A percentile compares a stretch with the other conserved stretches of the same genome.
Evolutionary conservation across 2,113 vertebrate genomes (phyloP).

Genomic region (Grammomys dolichurus): DNA sequence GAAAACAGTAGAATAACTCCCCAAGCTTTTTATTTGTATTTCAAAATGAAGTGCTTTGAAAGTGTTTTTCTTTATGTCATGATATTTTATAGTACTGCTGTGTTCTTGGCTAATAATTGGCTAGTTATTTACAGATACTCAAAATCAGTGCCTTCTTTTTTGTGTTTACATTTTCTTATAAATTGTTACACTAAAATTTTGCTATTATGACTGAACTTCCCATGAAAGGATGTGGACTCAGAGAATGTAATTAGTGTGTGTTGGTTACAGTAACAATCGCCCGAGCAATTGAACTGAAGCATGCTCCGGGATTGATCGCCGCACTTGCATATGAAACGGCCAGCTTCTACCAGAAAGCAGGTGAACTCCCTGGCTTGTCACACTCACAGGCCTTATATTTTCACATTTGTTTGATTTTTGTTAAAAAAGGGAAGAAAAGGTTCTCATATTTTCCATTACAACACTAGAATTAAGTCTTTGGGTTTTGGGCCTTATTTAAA

Average conservation of each 20-base stretch:
- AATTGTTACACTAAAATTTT: constrained; percentile 22
- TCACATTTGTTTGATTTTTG: not conserved
- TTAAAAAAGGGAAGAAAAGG: not conserved
- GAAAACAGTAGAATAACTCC: not conserved
- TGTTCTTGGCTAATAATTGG: not conserved
- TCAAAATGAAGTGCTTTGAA: not conserved
- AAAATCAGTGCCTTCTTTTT: not conserved
- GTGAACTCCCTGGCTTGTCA: constrained; percentile 86
- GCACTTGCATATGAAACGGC: constrained; percentile 96
- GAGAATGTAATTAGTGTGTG: not conserved
- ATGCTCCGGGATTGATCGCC: constrained; percentile 94
- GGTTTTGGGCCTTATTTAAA: not conserved
- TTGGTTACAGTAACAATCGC: constrained; percentile 95
- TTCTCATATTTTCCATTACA: constrained; percentile 16
- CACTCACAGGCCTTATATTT: constrained; percentile 46
- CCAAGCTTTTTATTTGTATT: constrained; percentile 1
- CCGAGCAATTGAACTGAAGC: constrained; percentile 97
- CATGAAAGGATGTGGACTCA: not conserved
- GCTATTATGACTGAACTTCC: not conserved
- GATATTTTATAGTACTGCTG: not conserved
- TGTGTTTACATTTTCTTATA: constrained; percentile 35
- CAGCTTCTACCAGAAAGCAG: constrained; percentile 98
- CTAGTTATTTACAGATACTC: constrained; percentile 6
- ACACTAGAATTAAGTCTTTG: not conserved
- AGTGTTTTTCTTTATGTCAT: not conserved